Conservation (phyloP, 2,888 invertebrate genomes). For the Sarcophaga subvicina region DNA sequence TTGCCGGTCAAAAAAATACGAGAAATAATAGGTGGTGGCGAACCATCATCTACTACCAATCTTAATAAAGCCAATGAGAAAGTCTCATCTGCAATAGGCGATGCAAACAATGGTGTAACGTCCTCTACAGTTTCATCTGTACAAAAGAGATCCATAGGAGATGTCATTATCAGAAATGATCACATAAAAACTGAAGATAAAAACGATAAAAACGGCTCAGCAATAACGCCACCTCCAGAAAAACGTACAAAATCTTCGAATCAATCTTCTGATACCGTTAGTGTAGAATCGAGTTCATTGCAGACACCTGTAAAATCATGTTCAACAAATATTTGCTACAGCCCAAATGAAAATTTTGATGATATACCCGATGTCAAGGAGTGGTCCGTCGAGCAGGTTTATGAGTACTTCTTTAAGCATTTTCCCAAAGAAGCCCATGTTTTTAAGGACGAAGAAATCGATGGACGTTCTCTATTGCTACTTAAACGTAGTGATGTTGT, state of each 20-base stretch:
- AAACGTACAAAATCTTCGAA: conserved; percentile 41
- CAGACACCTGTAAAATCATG: conserved; percentile 34
- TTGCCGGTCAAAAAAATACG: conserved; percentile 70
- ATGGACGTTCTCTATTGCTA: conserved; percentile 92
- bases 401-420: conserved; percentile 85
- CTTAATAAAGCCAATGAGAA: conserved; percentile 45
- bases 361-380: conserved; percentile 74
- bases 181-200: conserved; percentile 8
- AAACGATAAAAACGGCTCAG: neutral
- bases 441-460: conserved; percentile 94
- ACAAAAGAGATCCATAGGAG: neutral
- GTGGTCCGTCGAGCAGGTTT: conserved; percentile 93
- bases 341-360: conserved; percentile 68
- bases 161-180: conserved; percentile 10
- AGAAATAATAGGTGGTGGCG: conserved; percentile 71
- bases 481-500: conserved; percentile 93
- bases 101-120: conserved; percentile 32
- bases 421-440: conserved; percentile 87
- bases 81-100: conserved; percentile 57
- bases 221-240: conserved; percentile 9
- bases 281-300: conserved; percentile 19
- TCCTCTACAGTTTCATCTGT: neutral
- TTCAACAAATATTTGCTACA: conserved; percentile 38
- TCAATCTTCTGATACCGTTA: conserved; percentile 36
- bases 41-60: conserved; percentile 1